phyloP scores from a whole-genome alignment of 2,797 vertebrate species.

The Hephaestus fuliginosus region DNA sequence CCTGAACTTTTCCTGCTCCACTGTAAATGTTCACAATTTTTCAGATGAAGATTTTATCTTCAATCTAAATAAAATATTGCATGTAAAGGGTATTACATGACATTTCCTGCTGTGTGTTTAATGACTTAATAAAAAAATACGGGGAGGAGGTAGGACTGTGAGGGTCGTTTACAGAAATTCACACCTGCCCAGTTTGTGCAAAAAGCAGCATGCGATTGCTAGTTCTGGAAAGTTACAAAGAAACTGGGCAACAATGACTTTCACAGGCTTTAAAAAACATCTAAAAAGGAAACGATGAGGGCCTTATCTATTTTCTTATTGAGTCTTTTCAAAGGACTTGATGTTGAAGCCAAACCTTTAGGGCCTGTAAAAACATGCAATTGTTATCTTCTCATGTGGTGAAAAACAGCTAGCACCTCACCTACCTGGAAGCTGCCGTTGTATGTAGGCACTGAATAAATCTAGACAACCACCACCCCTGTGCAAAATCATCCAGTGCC shows the following conservation, averaged over 20 bases:
- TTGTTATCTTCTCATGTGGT: conserved; percentile 23
- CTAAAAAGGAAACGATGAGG: not conserved
- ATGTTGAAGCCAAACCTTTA: conserved; percentile 46
- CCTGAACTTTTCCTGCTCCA: not conserved
- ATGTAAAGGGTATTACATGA: not conserved
- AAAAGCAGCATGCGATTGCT: not conserved
- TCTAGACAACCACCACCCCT: not conserved
- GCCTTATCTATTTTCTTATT: conserved; percentile 9
- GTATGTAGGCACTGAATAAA: not conserved
- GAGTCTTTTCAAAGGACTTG: conserved; percentile 18
- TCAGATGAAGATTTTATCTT: not conserved
- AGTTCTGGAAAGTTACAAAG: conserved; percentile 18
- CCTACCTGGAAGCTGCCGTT: not conserved
- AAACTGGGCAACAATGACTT: not conserved
- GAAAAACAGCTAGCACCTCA: conserved; percentile 4
- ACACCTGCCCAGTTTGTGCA: conserved; percentile 16
- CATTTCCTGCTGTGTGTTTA: not conserved
- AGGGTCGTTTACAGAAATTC: not conserved
- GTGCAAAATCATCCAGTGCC: not conserved
- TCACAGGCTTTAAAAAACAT: conserved; percentile 5
- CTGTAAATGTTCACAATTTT: not conserved
- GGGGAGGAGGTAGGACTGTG: not conserved
- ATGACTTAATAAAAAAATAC: not conserved
- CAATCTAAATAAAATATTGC: not conserved
- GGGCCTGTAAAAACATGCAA: conserved; percentile 29